Evolutionary conservation across 2,888 invertebrate species (phyloP).

Genomic region (Rosalia funebris): DNA sequence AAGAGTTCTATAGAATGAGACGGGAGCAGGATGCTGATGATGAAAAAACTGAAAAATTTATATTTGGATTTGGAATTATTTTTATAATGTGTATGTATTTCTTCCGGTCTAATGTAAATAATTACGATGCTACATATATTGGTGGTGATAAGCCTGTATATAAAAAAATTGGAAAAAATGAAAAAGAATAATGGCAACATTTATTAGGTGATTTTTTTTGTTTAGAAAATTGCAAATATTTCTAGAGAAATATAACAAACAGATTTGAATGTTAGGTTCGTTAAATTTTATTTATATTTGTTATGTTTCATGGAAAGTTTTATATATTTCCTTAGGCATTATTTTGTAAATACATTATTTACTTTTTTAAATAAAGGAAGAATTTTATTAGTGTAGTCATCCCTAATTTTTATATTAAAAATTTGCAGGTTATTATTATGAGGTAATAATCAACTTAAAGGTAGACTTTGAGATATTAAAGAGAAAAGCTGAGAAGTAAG

Average conservation of each 20-base stretch:
- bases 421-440: slow-evolving; percentile 25
- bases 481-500: too few species aligned
- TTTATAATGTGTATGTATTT: slow-evolving; percentile 27
- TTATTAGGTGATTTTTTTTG: slow-evolving; percentile 3
- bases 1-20: slow-evolving; percentile 26
- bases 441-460: background rate
- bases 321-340: too few species aligned
- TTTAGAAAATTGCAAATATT: background rate
- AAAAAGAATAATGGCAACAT: background rate
- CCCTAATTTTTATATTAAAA: slow-evolving; percentile 1
- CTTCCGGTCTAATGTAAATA: slow-evolving; percentile 4
- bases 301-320: too few species aligned
- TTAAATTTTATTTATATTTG: too few species aligned
- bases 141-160: background rate
- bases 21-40: slow-evolving; percentile 20
- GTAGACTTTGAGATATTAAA: background rate
- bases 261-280: too few species aligned
- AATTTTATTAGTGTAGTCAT: slow-evolving; percentile 4
- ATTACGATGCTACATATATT: slow-evolving; percentile 25
- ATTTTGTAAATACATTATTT: slow-evolving; percentile 10
- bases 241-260: background rate
- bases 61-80: slow-evolving; percentile 26
- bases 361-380: slow-evolving; percentile 22
- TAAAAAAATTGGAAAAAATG: background rate
- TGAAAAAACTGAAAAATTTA: slow-evolving; percentile 30